These are phyloP conservation scores for Linnaemya vulpina DNA, from an alignment of 2,888 invertebrate genomes.

Conservation along the genomic window DNA sequence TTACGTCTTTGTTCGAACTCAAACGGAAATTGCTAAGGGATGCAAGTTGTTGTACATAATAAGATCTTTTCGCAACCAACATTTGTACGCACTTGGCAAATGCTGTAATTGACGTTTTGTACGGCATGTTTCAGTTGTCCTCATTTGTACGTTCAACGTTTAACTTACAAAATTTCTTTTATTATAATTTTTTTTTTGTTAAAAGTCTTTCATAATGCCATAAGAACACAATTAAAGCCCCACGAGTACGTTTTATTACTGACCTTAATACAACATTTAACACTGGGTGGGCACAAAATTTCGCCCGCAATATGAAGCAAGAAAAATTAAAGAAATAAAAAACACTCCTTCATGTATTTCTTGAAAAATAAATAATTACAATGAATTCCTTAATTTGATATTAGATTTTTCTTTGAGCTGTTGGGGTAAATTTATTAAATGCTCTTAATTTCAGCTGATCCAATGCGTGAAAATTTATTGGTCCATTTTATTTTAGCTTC, in stretches of 20 bases:
- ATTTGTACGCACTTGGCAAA: slow-evolving; percentile 22
- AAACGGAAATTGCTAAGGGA: slow-evolving; percentile 70
- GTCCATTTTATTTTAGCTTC: too few species aligned
- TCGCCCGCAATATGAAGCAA: too few species aligned
- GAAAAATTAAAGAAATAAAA: too few species aligned
- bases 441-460: too few species aligned
- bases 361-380: too few species aligned
- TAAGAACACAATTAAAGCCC: slow-evolving; percentile 49
- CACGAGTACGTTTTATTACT: slow-evolving; percentile 59
- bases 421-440: too few species aligned
- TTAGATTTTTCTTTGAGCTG: too few species aligned
- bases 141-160: slow-evolving; percentile 21
- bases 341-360: too few species aligned
- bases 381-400: too few species aligned
- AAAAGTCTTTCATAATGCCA: slow-evolving; percentile 25
- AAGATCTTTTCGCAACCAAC: slow-evolving; percentile 17
- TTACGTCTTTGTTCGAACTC: slow-evolving; percentile 35
- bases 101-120: slow-evolving; percentile 62
- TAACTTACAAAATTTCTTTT: background rate
- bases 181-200: background rate
- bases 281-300: slow-evolving; percentile 23
- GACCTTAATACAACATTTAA: background rate
- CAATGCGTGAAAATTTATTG: too few species aligned
- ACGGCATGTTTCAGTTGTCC: slow-evolving; percentile 1
- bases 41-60: slow-evolving; percentile 38